Evolutionary conservation across 1,140 invertebrate species (phyloP).

Genomic region (Daktulosphaira vitifoliae): DNA sequence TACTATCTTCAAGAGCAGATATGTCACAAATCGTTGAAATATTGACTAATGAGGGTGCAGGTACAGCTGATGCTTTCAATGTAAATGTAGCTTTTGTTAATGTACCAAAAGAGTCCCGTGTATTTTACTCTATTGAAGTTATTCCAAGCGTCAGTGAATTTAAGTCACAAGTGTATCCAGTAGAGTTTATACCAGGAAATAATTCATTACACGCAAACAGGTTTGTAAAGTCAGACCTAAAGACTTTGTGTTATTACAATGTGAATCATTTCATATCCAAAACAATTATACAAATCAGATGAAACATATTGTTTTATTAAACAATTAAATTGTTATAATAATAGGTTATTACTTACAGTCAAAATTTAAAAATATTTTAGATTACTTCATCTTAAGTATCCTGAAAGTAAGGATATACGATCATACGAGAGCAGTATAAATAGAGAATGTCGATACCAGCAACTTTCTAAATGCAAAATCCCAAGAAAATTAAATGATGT

Average conservation of each 20-base stretch:
- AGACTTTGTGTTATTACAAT: too few species aligned
- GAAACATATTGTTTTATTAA: too few species aligned
- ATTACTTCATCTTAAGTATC: slow-evolving; percentile 9
- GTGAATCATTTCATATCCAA: too few species aligned
- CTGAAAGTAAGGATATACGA: not conserved
- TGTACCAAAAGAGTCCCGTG: slow-evolving; percentile 51
- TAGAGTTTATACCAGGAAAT: not conserved
- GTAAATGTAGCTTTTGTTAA: slow-evolving; percentile 71
- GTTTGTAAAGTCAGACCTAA: not conserved
- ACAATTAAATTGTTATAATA: too few species aligned
- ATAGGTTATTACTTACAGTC: too few species aligned
- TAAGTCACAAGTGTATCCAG: not conserved
- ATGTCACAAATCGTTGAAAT: slow-evolving; percentile 59
- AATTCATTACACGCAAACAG: slow-evolving; percentile 14
- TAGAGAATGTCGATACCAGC: not conserved
- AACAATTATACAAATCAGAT: too few species aligned
- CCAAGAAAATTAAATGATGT: not conserved
- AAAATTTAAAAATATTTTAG: too few species aligned
- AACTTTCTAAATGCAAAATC: not conserved
- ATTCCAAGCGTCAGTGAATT: slow-evolving; percentile 51
- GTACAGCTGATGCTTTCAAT: slow-evolving; percentile 70
- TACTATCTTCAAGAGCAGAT: slow-evolving; percentile 58
- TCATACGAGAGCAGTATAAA: not conserved
- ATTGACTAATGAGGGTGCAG: slow-evolving; percentile 61
- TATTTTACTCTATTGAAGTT: slow-evolving; percentile 73